Conservation (phyloP, 2,113 vertebrate species). For the Pantherophis guttatus region DNA sequence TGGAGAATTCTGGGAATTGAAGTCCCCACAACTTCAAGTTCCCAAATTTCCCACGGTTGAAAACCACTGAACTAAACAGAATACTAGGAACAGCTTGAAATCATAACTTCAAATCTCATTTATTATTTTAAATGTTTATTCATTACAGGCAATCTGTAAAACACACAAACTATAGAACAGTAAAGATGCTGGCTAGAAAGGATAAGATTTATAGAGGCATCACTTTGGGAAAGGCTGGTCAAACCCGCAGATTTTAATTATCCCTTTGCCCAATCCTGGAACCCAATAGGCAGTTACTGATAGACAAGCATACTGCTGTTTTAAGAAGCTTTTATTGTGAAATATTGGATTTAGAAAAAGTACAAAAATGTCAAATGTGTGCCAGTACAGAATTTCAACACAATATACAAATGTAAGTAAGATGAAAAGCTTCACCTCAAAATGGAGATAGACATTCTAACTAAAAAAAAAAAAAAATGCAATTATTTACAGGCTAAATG, state of each 20-base stretch:
- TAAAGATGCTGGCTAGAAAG: not conserved
- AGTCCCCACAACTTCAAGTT: not conserved
- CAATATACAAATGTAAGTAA: conserved; percentile 76
- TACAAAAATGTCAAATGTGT: conserved; percentile 93
- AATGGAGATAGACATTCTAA: conserved; percentile 77
- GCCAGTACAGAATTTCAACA: conserved; percentile 77
- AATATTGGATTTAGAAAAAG: conserved; percentile 92
- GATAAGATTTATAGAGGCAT: not conserved
- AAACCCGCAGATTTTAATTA: not conserved
- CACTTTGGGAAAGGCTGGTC: not conserved
- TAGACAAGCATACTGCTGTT: conserved; percentile 51
- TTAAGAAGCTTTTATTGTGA: conserved; percentile 90
- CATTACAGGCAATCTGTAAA: not conserved
- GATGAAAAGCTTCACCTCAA: conserved; percentile 76
- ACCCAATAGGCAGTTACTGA: fast-evolving
- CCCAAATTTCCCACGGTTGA: not conserved
- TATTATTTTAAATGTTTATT: not conserved
- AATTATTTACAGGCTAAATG: conserved; percentile 86
- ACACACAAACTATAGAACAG: not conserved
- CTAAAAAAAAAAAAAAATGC: conserved; percentile 74
- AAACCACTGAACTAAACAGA: not conserved
- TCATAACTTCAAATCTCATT: not conserved
- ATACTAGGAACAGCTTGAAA: not conserved
- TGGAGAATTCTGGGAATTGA: not conserved
- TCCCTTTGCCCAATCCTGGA: not conserved